phyloP scores from a whole-genome alignment of 2,888 invertebrate genomes.

The Rambutsinella grinnellia region DNA sequence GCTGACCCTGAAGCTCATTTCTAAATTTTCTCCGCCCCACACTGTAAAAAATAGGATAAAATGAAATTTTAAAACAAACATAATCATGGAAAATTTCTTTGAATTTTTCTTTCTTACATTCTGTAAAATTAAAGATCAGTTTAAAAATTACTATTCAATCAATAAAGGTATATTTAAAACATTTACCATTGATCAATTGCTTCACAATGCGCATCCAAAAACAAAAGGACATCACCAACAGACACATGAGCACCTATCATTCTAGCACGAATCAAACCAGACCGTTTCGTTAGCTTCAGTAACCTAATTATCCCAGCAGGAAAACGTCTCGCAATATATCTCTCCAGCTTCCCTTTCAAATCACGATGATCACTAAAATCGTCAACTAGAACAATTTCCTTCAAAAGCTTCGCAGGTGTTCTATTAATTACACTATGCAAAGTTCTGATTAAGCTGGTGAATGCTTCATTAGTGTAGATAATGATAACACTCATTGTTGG shows the following conservation, averaged over 20 bases:
- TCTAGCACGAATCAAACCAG: slow-evolving; percentile 91
- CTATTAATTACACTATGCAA: slow-evolving; percentile 90
- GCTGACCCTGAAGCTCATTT: slow-evolving; percentile 95
- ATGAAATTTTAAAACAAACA: too few relatives aligned
- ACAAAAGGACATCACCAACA: slow-evolving; percentile 83
- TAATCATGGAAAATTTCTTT: too few relatives aligned
- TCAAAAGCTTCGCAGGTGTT: slow-evolving; percentile 79
- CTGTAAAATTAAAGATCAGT: too few relatives aligned
- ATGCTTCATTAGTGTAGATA: slow-evolving; percentile 92
- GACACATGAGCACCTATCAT: slow-evolving; percentile 89
- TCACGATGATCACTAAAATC: slow-evolving; percentile 83
- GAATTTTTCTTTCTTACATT: too few relatives aligned
- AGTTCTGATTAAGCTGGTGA: slow-evolving; percentile 85
- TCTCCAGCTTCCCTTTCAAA: slow-evolving; percentile 80
- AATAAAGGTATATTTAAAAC: too few relatives aligned
- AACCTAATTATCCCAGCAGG: slow-evolving; percentile 78
- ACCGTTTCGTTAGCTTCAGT: slow-evolving; percentile 74
- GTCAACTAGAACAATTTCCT: slow-evolving; percentile 95
- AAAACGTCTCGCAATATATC: slow-evolving; percentile 82
- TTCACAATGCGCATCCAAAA: slow-evolving; percentile 95
- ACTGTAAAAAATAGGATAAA: too few relatives aligned
- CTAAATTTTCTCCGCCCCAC: slow-evolving; percentile 92
- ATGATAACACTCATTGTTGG: slow-evolving; percentile 83
- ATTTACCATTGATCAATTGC: slow-evolving; percentile 81
- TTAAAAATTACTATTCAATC: too few relatives aligned